Base-by-base conservation (phyloP, 1,140 invertebrate genomes). In the Drosophila kurseongensis region DNA sequence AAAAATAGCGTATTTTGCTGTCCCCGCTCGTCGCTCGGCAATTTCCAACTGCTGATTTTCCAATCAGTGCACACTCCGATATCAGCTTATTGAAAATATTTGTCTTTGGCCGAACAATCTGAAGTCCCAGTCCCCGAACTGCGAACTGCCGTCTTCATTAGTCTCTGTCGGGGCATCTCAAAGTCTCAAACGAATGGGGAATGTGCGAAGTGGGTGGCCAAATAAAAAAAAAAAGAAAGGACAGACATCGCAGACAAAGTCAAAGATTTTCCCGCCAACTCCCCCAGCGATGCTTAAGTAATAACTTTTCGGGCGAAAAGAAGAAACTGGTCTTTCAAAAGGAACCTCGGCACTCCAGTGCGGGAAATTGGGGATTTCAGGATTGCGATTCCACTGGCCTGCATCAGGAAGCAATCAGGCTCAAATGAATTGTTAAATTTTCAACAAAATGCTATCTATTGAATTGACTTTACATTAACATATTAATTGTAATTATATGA, bases 21-120 rank as follows among this genome's bases (percentile, higher is more conserved):
- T 51, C 13, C 13, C 8, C 48, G 27, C 9, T 51, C 47, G n/a
- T 35, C 29, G 29, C 48, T 52, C 45, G 62, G 79, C 84, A 88
- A 88, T 86, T 88, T 88, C 75, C 79, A 76, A 89, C 84, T 88
- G 76, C 83, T 89, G 83, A 89, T 88, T 88, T 88, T 88, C 84
- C 83, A 88, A 88, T 88, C 83, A 88, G 80, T 89, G 83, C 84
- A 69, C 83, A 86, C 79, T 86, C 81, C 75, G 84, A 89, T 83
- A 88, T 81, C 61, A 79, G 75, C 84, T 88, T 88, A 88, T 88
- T 88, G 83, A 88, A 88, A 88, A 88, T 88, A 83, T 88, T 88
- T 83, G 80, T 89, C 76, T 78, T 89, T 72, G 29, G 80, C 83
- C 78, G 65, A 66, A 38, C 65, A 52, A 60, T 67, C 65, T 61